Evolutionary conservation across 2,113 vertebrate genomes (phyloP), one percentile per base, ranked within the genome.

Genomic region (Mesocricetus auratus): DNA sequence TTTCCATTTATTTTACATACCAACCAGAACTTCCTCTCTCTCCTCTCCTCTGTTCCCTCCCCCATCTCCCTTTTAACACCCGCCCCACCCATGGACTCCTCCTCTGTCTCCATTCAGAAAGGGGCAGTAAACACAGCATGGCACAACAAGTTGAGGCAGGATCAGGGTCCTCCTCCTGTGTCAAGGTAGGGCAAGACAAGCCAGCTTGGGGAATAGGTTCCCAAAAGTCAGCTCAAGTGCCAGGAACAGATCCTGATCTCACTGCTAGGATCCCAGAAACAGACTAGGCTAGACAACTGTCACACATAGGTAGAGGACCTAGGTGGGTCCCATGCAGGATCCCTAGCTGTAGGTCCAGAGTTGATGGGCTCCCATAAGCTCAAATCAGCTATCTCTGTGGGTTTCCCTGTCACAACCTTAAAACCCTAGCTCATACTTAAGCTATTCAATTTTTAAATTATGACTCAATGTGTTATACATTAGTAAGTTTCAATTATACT

Each of bases 391-490:
- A 1, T 73, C 69, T 39, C 36, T 22, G 7, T 73, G n/a, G 69
- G 69, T 73, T 39, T 6, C 69, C 69, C n/a, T 22, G 19, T 39
- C 19, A n/a, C 39, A 26, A 64, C 19, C 36, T 73, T 73, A 39
- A 71, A 36, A 7, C 16, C 36, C 8, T 26, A 3, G 69, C 69
- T 39, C 7, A 0, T 39, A 71, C 8, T 71, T 86, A 92, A 93
- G 7, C 83, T 47, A 53, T 62, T 81, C 53, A 60, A 66, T 68
- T 92, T 97, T 95, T 94, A 31, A 78, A 78, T 96, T 94, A 83
- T 96, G 78, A 97, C 92, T 94, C 97, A 89, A 42, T 58, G n/a
- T 91, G 53, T 88, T 97, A 73, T 36, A 26, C 7, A 90, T 31
- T 94, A 77, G 96, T 90, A 97, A 95, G 78, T 58, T 17, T 89